Evolutionary conservation across 2,113 vertebrate genomes (phyloP).

Genomic region (Python bivittatus): DNA sequence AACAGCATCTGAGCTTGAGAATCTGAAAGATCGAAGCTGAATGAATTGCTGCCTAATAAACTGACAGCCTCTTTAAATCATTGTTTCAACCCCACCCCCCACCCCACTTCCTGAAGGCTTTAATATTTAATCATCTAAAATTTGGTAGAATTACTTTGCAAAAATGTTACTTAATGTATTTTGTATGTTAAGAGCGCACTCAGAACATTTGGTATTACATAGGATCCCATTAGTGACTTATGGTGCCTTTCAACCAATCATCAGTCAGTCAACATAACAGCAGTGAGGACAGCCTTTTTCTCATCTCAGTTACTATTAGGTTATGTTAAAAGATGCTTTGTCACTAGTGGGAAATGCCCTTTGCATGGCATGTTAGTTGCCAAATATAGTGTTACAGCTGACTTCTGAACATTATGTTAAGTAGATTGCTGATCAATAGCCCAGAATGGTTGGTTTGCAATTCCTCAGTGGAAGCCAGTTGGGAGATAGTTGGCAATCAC

Average conservation of each 20-base stretch:
- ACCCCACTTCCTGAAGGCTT: neutral
- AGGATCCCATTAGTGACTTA: neutral
- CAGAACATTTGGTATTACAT: neutral
- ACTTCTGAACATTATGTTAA: neutral
- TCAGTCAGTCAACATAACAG: neutral
- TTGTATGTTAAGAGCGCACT: neutral
- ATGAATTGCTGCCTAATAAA: neutral
- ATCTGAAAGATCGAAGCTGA: constrained; percentile 19
- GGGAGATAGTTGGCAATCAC: neutral
- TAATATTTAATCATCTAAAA: neutral
- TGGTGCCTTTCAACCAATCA: neutral
- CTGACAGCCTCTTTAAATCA: neutral
- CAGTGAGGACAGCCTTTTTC: neutral
- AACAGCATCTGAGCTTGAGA: constrained; percentile 35
- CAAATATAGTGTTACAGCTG: neutral
- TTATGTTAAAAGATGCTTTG: neutral
- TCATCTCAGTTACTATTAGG: neutral
- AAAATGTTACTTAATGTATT: neutral
- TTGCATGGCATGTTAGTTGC: neutral
- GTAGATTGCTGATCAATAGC: neutral
- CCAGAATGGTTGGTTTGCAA: neutral
- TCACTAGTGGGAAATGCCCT: neutral
- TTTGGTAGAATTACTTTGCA: neutral
- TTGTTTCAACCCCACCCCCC: neutral
- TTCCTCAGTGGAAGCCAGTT: neutral